phyloP scores from a whole-genome alignment of 2,113 vertebrate genomes.

The Microcebus ravelobensis region DNA sequence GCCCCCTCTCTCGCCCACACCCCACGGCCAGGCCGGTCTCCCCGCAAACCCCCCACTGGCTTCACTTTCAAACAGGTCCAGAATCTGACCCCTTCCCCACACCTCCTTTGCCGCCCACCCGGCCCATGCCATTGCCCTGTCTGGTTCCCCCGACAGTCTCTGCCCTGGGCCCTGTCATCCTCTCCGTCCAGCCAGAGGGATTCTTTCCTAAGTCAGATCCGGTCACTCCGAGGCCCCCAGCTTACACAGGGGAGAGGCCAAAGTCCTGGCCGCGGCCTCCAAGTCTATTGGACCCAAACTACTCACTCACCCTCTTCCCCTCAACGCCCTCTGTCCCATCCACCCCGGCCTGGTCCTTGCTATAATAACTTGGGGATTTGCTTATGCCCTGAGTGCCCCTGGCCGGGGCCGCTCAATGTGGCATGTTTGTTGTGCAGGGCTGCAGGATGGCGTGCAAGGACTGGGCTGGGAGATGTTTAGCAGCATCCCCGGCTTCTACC shows the following conservation, averaged over 20 bases:
- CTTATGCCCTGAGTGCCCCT: neutral
- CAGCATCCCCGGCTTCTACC: neutral
- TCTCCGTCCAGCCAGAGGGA: neutral
- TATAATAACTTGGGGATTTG: neutral
- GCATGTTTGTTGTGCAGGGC: neutral
- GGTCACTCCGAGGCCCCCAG: neutral
- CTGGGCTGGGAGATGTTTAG: neutral
- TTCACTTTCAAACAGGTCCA: neutral
- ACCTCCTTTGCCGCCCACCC: neutral
- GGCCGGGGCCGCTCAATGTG: too few relatives aligned
- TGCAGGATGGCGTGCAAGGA: neutral
- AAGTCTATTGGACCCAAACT: neutral
- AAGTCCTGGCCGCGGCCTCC: neutral
- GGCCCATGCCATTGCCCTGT: neutral
- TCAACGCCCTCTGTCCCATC: neutral
- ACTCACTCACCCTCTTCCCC: neutral
- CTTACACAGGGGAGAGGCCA: neutral
- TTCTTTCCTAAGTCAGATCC: neutral
- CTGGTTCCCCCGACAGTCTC: neutral
- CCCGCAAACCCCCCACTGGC: neutral
- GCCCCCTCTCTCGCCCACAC: conserved; percentile 32
- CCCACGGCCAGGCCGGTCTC: neutral
- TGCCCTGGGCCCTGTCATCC: neutral
- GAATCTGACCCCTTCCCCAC: neutral
- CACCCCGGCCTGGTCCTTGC: neutral